Base-by-base conservation (phyloP, 2,888 invertebrate species). In the Amphipyra berbera region DNA sequence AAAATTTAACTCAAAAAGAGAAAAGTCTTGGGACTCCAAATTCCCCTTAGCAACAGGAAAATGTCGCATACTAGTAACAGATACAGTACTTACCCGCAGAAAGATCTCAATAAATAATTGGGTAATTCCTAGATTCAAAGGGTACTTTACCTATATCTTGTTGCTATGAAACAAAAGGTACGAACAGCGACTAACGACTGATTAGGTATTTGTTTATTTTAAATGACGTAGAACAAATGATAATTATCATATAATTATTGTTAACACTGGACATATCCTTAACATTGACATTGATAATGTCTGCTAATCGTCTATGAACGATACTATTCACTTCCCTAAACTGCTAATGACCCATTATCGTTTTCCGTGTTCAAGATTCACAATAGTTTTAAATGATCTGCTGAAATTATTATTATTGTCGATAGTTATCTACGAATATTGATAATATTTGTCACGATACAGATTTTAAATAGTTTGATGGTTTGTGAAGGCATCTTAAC, bases 231-330 rank as follows among this genome's bases (percentile, higher is more conserved):
- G 27, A 6, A 21, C 27, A 14, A 49, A 44, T 49, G 30, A 58
- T 61, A 68, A 53, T 56, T 42, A 55, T 56, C 27, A 12, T 42
- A 12, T 55, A 52, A 70, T 64, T 68, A 52, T 57, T 58, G 8
- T 58, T 61, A 64, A 53, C 15, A 35, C 44, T 55, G 21, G 12
- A 13, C 38, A 60, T 60, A 63, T 68, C 63, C 72, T 68, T 70
- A 62, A 68, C 73, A 70, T 78, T 76, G 76, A 74, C 70, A 76
- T 70, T 61, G 50, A 54, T 66, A 73, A 14, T 47, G 41, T 55
- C 45, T 47, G 47, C 35, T 40, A 44, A 45, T 68, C 52, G 44
- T 66, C 45, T 66, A 41, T 8, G 2, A 48, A 44, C 2, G 30
- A 49, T 49, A 40, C 30, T 30, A 21, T 21, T 78, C 47, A 47